Conservation (phyloP, 2,113 vertebrate genomes). For the Macaca fascicularis region T2T-MFA8v1.1 NC_088376.1:44174501-44175000, state of each 20-base stretch:
- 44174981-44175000: background rate
- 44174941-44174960: background rate
- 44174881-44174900: slow-evolving; percentile 16
- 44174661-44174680: background rate
- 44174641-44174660: background rate
- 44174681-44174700: background rate
- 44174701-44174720: background rate
- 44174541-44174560: background rate
- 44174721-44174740: background rate
- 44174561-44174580: background rate
- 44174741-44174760: background rate
- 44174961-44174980: slow-evolving; percentile 15
- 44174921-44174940: background rate
- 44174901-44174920: background rate
- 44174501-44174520: background rate
- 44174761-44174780: background rate
- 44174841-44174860: background rate
- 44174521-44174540: background rate
- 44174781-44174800: background rate
- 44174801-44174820: background rate
- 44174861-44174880: background rate
- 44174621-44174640: background rate
- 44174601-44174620: background rate
- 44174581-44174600: background rate
- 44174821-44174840: background rate